Percentiles rank a stretch among this genome's conserved stretches.
phyloP scores from a whole-genome alignment of 2,888 invertebrate genomes.

The Lottia scabra region DNA sequence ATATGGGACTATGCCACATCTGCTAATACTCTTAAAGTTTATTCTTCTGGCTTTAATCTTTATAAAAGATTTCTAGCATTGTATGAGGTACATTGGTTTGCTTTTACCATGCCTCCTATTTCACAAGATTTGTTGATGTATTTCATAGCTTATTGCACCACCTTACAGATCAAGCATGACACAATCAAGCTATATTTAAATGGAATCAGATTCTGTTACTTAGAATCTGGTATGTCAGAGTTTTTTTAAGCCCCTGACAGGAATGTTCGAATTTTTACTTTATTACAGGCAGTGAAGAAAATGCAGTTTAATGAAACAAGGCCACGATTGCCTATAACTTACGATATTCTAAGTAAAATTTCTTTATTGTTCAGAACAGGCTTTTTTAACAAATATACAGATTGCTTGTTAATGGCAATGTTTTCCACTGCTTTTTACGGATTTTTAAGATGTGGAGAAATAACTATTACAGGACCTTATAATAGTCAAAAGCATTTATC shows the following conservation, averaged over 20 bases:
- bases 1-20: not conserved
- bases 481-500: not conserved
- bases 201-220: slow-evolving; percentile 11
- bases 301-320: not conserved
- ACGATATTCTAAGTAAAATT: no score
- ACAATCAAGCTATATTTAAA: no score
- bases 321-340: no score
- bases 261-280: no score
- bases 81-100: not conserved
- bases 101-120: no score
- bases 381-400: no score
- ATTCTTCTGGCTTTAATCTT: not conserved
- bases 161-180: no score
- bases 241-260: no score
- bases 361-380: no score
- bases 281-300: no score
- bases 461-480: not conserved
- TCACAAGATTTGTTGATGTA: not conserved
- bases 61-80: not conserved
- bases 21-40: not conserved
- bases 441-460: slow-evolving; percentile 15
- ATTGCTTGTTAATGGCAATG: not conserved
- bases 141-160: no score
- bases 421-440: slow-evolving; percentile 11
- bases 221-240: not conserved